Percentiles rank a stretch among this genome's conserved stretches.
Conservation (phyloP, 2,113 vertebrate species). For the Arothron firmamentum region DNA sequence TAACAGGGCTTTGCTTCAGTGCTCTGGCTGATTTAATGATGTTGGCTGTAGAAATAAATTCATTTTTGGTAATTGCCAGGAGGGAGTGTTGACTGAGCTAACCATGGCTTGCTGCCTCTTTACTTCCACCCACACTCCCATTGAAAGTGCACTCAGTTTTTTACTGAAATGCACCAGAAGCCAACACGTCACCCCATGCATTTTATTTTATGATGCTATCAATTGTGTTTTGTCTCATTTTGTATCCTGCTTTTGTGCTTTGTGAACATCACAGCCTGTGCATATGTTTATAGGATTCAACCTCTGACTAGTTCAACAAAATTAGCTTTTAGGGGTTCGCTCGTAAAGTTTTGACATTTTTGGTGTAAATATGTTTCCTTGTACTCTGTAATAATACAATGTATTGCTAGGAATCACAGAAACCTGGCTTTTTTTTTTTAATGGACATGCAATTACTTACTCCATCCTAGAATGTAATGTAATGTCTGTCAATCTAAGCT, state of each 20-base stretch:
- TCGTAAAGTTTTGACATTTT: too few species aligned
- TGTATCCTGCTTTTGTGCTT: conserved; percentile 1
- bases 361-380: too few species aligned
- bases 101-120: conserved; percentile 32
- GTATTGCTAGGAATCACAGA: too few species aligned
- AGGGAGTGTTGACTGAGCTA: conserved; percentile 48
- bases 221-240: background rate
- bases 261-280: too few species aligned
- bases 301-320: too few species aligned
- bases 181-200: conserved; percentile 32
- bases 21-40: conserved; percentile 44
- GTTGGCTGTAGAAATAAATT: conserved; percentile 43
- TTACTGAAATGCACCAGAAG: conserved; percentile 41
- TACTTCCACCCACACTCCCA: conserved; percentile 43
- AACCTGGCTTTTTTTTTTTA: too few species aligned
- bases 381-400: too few species aligned
- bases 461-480: too few species aligned
- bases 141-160: conserved; percentile 55
- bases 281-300: too few species aligned
- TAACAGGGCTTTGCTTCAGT: conserved; percentile 25
- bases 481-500: too few species aligned
- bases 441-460: too few species aligned
- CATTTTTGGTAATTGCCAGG: conserved; percentile 55
- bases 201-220: background rate
- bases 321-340: too few species aligned